Percentiles rank a stretch among this genome's conserved stretches.
phyloP scores from a whole-genome alignment of 2,797 vertebrate species.

The Dicrostonyx torquatus region DNA sequence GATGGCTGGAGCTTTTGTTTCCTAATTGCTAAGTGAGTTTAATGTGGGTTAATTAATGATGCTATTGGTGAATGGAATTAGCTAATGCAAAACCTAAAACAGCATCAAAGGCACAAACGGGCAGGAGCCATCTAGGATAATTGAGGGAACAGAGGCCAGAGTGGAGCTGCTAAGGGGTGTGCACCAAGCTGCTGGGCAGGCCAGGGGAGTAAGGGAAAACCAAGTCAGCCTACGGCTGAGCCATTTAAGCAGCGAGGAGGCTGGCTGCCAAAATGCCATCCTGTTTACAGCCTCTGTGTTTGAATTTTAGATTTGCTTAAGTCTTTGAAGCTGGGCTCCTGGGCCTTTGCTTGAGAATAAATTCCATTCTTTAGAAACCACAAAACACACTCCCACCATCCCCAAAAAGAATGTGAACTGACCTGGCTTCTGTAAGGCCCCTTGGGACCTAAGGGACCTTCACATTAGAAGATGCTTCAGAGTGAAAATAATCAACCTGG shows the following conservation, averaged over 20 bases:
- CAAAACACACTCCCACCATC: conserved; percentile 4
- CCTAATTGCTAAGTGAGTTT: conserved; percentile 74
- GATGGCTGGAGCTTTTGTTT: conserved; percentile 42
- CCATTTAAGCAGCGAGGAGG: background rate
- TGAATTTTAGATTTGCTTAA: conserved; percentile 65
- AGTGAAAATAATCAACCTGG: background rate
- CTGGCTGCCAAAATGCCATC: conserved; percentile 41
- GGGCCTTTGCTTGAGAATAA: conserved; percentile 61
- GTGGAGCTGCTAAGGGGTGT: background rate
- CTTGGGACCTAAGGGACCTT: background rate
- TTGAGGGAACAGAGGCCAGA: conserved; percentile 15
- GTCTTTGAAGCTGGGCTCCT: conserved; percentile 66
- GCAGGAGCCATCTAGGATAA: conserved; percentile 68
- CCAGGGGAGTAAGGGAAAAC: background rate
- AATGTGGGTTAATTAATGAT: conserved; percentile 75
- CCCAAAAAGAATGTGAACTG: background rate
- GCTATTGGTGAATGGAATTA: conserved; percentile 63
- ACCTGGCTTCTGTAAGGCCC: background rate
- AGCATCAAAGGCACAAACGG: conserved; percentile 67
- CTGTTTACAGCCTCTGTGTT: conserved; percentile 58
- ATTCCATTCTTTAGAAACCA: conserved; percentile 62
- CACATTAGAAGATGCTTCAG: background rate
- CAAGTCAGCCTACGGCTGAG: background rate
- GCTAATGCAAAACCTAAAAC: conserved; percentile 40
- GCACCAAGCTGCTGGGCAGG: background rate